phyloP scores from a whole-genome alignment of 2,113 vertebrate species.

The Ictalurus punctatus region DNA sequence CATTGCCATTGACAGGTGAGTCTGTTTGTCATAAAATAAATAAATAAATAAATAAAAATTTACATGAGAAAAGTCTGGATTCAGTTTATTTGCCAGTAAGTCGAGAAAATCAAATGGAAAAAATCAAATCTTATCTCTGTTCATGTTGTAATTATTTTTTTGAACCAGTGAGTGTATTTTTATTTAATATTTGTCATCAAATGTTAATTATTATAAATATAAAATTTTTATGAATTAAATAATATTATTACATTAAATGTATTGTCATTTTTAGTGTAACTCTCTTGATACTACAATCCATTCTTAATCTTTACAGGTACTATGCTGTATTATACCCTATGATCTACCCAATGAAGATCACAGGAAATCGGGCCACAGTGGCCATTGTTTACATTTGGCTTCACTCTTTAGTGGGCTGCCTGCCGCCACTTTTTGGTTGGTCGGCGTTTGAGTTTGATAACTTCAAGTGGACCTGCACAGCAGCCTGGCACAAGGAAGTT shows the following conservation, averaged over 20 bases:
- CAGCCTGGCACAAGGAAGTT: constrained; percentile 86
- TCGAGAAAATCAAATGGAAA: not conserved
- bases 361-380: constrained; percentile 88
- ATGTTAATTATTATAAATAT: no score
- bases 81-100: constrained; percentile 33
- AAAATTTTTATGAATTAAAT: fast-evolving
- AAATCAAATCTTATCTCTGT: not conserved
- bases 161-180: constrained; percentile 7
- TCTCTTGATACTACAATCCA: not conserved
- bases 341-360: constrained; percentile 99
- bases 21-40: not conserved
- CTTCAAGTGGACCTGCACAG: constrained; percentile 97
- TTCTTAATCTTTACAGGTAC: constrained; percentile 75
- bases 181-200: not conserved
- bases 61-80: constrained; percentile 1
- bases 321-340: constrained; percentile 97
- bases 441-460: constrained; percentile 92
- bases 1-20: constrained; percentile 94
- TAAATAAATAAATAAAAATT: not conserved
- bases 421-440: constrained; percentile 96
- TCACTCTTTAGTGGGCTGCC: constrained; percentile 89
- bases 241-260: constrained; percentile 14
- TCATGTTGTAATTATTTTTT: not conserved
- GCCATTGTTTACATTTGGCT: constrained; percentile 93
- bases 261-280: constrained; percentile 16